A percentile compares a stretch with the other conserved stretches of the same genome.
Conservation (phyloP, 2,797 vertebrate genomes). For the Masticophis lateralis region DNA sequence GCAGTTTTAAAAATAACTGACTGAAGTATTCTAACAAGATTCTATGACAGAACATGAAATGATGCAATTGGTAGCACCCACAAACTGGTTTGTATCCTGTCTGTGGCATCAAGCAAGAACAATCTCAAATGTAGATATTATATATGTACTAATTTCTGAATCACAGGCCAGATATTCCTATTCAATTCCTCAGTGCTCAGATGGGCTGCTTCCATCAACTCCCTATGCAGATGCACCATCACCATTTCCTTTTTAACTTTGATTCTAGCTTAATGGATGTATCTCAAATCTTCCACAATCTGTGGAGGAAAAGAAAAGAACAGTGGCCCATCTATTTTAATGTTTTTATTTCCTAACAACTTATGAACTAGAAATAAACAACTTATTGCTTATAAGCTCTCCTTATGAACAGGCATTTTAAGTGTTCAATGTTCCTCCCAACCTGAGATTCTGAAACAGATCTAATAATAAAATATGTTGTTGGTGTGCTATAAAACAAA, state of each 20-base stretch:
- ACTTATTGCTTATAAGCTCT: not conserved
- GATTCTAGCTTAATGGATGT: not conserved
- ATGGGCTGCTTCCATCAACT: not conserved
- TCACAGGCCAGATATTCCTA: not conserved
- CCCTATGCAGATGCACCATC: not conserved
- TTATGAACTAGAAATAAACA: not conserved
- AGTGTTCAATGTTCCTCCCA: not conserved
- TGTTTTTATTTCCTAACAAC: not conserved
- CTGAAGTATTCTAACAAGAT: not conserved
- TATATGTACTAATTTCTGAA: not conserved
- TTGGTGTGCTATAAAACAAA: not conserved
- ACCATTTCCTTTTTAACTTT: not conserved
- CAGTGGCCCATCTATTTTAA: not conserved
- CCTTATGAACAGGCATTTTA: not conserved
- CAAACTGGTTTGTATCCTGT: not conserved
- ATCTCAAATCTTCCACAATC: not conserved
- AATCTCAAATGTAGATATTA: not conserved
- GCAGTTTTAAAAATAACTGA: not conserved
- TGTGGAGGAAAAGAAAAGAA: not conserved
- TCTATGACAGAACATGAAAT: not conserved
- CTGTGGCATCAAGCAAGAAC: not conserved
- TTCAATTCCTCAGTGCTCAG: not conserved
- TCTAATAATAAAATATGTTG: not conserved
- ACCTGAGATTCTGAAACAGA: not conserved
- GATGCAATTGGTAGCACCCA: not conserved